Evolutionary conservation across 2,797 vertebrate genomes (phyloP), one percentile per base, ranked within the genome.

Genomic region (Dermochelys coriacea): DNA sequence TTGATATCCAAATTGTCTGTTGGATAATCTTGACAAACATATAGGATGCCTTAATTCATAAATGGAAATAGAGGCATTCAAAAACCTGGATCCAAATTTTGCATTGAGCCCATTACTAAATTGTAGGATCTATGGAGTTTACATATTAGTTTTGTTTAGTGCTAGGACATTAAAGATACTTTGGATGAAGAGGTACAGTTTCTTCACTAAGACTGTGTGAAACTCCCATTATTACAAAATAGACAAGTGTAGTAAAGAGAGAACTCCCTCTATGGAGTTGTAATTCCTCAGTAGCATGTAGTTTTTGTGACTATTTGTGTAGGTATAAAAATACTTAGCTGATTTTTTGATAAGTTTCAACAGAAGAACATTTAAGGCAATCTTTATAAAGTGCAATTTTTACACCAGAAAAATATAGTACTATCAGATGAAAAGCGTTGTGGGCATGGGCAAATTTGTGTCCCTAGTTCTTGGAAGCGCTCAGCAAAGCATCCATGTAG

Each of bases 81-180:
- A 57, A 57, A 88, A 89, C 34, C 15, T 77, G 61, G n/a, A 41
- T 7, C 19, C 52, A 61, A 15, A 61, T 61, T 61, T 61, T 61
- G 34, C 74, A 71, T 25, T 80, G 82, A 91, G 49, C 52, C 95
- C 0, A 49, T 92, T 93, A 90, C 91, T 93, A 68, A 80, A 59
- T 80, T 84, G 75, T 50, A 55, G 61, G 45, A 41, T 93, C 83
- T 82, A 55, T 81, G 68, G 81, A 93, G 86, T 88, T 54, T 90
- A 47, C 37, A 29, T 75, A 37, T 2, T 91, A 10, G 87, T 88
- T 94, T 85, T 89, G 57, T 92, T 96, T 95, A 64, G 64, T 51
- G 14, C 74, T 83, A 77, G 85, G 59, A 11, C 82, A 18, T 4
- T 87, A 75, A 52, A 61, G 27, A n/a, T 84, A 18, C 85, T 86